A percentile compares a stretch with the other conserved stretches of the same genome.
phyloP scores from a whole-genome alignment of 2,797 vertebrate species.

The Semaprochilodus insignis region DNA sequence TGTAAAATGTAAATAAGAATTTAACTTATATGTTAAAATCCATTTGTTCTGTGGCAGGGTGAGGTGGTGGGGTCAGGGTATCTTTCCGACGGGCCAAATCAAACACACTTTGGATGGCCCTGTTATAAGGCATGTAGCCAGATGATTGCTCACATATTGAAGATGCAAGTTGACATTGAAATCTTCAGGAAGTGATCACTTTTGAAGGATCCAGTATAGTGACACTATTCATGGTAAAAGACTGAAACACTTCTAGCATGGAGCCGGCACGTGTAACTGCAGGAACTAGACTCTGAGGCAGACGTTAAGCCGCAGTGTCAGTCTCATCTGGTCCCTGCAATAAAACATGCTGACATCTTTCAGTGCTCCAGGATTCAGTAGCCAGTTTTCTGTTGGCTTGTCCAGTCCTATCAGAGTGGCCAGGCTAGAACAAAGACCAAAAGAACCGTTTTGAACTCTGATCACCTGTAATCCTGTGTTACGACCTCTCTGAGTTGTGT shows the following conservation, averaged over 20 bases:
- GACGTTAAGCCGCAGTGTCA: not conserved
- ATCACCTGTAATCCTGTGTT: not conserved
- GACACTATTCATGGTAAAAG: not conserved
- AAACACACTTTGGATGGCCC: too few species aligned
- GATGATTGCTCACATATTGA: not conserved
- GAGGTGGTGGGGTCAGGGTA: too few species aligned
- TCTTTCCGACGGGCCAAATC: too few species aligned
- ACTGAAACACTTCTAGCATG: not conserved
- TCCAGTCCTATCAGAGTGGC: not conserved
- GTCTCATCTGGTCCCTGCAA: not conserved
- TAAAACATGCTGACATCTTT: slow-evolving; percentile 6
- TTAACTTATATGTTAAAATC: too few species aligned
- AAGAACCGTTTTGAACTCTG: not conserved
- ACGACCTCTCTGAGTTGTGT: not conserved
- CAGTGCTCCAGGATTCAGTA: not conserved
- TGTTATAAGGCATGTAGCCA: not conserved
- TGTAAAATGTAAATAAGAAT: too few species aligned
- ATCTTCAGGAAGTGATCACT: not conserved
- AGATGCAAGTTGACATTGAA: not conserved
- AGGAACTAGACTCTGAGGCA: not conserved
- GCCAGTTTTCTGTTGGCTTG: not conserved
- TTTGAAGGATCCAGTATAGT: not conserved
- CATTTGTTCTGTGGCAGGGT: too few species aligned
- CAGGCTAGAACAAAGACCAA: not conserved
- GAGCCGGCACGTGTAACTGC: not conserved